Percentiles rank a stretch among this genome's conserved stretches.
phyloP scores from a whole-genome alignment of 2,888 invertebrate genomes.

The Protonemura montana region DNA sequence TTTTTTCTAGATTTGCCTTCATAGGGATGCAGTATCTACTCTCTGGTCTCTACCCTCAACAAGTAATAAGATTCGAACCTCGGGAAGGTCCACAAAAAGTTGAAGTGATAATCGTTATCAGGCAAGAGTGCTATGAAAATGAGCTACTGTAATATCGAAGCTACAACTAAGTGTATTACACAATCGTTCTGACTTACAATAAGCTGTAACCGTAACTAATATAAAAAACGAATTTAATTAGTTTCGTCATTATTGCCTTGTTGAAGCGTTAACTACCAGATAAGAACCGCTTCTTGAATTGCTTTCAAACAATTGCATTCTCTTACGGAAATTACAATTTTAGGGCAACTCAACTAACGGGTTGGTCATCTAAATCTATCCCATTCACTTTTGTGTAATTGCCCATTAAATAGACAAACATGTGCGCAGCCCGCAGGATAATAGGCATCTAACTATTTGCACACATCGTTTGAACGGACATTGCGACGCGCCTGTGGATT shows the following conservation, averaged over 20 bases:
- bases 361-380: background rate
- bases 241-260: background rate
- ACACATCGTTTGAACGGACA: background rate
- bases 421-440: background rate
- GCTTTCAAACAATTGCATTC: background rate
- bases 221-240: background rate
- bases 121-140: background rate
- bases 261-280: no score
- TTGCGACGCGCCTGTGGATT: background rate
- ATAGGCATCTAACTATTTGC: background rate
- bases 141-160: background rate
- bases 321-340: background rate
- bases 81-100: no score
- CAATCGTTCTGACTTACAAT: background rate
- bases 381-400: conserved; percentile 7
- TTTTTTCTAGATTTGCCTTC: no score
- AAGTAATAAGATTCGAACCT: no score
- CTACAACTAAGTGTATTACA: background rate
- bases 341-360: background rate
- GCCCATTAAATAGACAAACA: background rate
- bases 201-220: background rate
- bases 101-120: background rate
- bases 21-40: no score
- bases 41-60: no score
- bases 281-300: background rate